phyloP scores from a whole-genome alignment of 2,113 vertebrate species.

The Bagarius yarrelli region DNA sequence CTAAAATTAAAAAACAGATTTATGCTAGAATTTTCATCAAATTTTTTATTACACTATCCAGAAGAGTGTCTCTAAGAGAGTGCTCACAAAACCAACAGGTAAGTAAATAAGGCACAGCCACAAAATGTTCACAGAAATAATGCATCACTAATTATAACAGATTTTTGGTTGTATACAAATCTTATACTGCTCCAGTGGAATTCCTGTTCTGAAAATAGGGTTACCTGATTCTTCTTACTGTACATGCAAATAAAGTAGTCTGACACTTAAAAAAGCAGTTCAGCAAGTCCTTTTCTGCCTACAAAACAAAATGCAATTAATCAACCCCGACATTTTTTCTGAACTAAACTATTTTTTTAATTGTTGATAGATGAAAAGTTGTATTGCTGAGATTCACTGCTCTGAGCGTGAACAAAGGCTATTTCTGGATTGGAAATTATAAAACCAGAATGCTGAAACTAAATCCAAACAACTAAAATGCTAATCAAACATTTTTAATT shows the following conservation, averaged over 20 bases:
- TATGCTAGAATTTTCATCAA: background rate
- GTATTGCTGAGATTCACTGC: background rate
- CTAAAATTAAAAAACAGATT: background rate
- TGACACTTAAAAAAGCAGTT: background rate
- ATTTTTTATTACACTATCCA: background rate
- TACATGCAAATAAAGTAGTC: background rate
- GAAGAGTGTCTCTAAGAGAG: background rate
- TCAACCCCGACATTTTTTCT: background rate
- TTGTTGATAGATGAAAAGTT: background rate
- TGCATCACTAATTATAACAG: background rate
- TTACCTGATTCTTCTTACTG: slow-evolving; percentile 45
- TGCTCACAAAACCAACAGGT: background rate
- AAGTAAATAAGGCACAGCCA: background rate
- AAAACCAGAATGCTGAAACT: background rate
- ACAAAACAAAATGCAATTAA: background rate
- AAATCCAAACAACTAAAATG: too few relatives aligned
- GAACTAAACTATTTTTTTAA: background rate
- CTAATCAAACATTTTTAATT: background rate
- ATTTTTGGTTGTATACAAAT: slow-evolving; percentile 40
- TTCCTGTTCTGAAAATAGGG: slow-evolving; percentile 55
- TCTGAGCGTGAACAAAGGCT: background rate
- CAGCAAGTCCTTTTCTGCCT: slow-evolving; percentile 2
- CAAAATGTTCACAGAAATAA: background rate
- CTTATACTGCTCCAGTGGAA: slow-evolving; percentile 48
- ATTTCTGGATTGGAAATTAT: background rate